Percentiles rank a stretch among this genome's conserved stretches.
phyloP scores from a whole-genome alignment of 30 jellyfish, hydroid and myxozoan species.

The Pelagia noctiluca region DNA sequence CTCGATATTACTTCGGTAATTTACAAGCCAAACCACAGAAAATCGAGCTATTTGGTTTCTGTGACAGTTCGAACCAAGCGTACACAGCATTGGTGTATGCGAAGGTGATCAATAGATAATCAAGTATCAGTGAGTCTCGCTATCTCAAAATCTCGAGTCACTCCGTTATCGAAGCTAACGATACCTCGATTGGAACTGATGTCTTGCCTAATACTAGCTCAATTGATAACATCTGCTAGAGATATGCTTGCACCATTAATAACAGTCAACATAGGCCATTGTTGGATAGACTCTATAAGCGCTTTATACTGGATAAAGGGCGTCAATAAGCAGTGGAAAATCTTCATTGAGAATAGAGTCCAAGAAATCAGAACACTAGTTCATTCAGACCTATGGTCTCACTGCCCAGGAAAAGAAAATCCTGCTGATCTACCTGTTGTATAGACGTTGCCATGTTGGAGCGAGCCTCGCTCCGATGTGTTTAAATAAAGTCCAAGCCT shows the following conservation, averaged over 20 bases:
- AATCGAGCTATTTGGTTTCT: slow-evolving; percentile 40
- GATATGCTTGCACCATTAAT: not conserved
- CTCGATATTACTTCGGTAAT: slow-evolving; percentile 16
- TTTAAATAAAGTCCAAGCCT: too few relatives aligned
- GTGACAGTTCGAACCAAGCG: slow-evolving; percentile 55
- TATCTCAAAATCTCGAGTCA: slow-evolving; percentile 53
- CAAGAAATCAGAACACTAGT: slow-evolving; percentile 34
- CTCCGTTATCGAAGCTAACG: slow-evolving; percentile 30
- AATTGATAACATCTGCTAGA: slow-evolving; percentile 18
- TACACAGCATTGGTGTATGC: slow-evolving; percentile 48
- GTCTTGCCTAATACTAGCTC: slow-evolving; percentile 20
- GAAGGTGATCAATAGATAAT: not conserved
- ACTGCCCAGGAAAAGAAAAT: too few relatives aligned
- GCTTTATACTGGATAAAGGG: slow-evolving; percentile 59
- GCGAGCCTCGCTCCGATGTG: too few relatives aligned
- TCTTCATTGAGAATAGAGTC: slow-evolving; percentile 50
- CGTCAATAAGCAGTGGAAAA: slow-evolving; percentile 25
- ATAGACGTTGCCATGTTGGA: too few relatives aligned
- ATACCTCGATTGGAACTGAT: slow-evolving; percentile 61
- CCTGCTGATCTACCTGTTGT: too few relatives aligned
- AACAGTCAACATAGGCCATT: not conserved
- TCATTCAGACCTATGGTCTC: slow-evolving; percentile 27
- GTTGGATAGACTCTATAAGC: slow-evolving; percentile 36
- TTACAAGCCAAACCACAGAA: slow-evolving; percentile 11
- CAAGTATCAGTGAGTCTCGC: not conserved